Evolutionary conservation across 2,888 invertebrate species (phyloP), one percentile per base, ranked within the genome.

Genomic region (Zhuqinia jingwanae): DNA sequence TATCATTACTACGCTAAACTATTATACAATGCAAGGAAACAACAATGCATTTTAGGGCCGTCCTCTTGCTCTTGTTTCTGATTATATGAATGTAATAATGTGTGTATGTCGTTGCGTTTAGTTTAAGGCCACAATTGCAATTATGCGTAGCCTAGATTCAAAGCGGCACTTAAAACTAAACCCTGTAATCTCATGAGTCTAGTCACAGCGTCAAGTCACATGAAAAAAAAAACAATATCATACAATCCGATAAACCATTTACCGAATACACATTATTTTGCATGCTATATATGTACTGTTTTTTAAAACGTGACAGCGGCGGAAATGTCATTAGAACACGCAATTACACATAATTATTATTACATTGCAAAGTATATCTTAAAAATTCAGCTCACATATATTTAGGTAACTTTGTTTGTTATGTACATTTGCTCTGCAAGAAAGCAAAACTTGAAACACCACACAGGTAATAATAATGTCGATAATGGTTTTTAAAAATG

Each of bases 61-160:
- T 80, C 68, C 68, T 78, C 63, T 75, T 83, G 56, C 75, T 82
- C 56, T 70, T 81, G 45, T 81, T 81, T 70, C 58, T 77, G 36
- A 77, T 50, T 15, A 8, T 15, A 10, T 50, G n/a, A 50, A n/a
- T 50, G 13, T 15, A n/a, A n/a, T 50, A 50, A 5, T 50, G n/a
- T 15, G n/a, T 50, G 50, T 50, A 50, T 50, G n/a, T 50, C 20
- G n/a, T n/a, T 58, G 20, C 60, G 45, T 85, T 70, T 58, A 78
- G 56, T 85, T 70, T 68, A 78, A 78, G 78, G 75, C 70, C 83
- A 83, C 70, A 50, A 20, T 73, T 81, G 86, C 81, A 87, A 83
- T 85, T 85, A 85, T 78, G 78, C 84, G 77, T 85, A 85, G 78
- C 84, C 84, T 85, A 85, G 84, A 78, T 85, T 85, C 81, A 81